Evolutionary conservation across 2,797 vertebrate species (phyloP).

Genomic region (Luscinia megarhynchos): DNA sequence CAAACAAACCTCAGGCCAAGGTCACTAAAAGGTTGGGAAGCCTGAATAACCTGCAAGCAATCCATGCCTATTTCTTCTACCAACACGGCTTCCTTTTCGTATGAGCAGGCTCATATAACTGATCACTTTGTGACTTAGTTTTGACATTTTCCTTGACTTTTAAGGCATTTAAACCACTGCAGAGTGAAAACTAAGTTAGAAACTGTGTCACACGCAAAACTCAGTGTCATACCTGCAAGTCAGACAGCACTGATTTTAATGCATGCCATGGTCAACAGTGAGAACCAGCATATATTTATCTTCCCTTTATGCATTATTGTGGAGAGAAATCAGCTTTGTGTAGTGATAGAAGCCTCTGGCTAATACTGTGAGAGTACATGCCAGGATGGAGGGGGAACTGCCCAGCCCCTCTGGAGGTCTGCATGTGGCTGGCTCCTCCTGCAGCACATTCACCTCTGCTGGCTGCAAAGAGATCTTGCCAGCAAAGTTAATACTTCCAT

Average conservation of each 20-base stretch:
- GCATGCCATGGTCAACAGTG: background rate
- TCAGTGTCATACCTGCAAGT: background rate
- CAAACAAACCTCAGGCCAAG: background rate
- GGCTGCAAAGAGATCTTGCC: background rate
- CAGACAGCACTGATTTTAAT: background rate
- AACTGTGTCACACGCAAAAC: background rate
- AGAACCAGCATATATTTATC: background rate
- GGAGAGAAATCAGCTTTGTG: background rate
- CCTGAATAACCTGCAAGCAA: background rate
- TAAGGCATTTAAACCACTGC: background rate
- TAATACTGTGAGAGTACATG: background rate
- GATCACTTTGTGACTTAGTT: background rate
- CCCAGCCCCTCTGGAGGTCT: background rate
- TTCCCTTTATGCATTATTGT: background rate
- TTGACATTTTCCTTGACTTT: background rate
- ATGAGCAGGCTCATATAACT: background rate
- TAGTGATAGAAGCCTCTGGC: background rate
- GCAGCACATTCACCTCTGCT: background rate
- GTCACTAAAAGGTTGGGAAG: background rate
- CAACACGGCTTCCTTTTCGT: background rate
- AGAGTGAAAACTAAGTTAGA: background rate
- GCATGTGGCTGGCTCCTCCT: background rate
- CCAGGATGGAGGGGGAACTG: accelerated
- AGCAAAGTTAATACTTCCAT: background rate
- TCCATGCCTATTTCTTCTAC: background rate